Conservation (phyloP, 2,888 invertebrate genomes). For the Hemithea aestivaria region DNA sequence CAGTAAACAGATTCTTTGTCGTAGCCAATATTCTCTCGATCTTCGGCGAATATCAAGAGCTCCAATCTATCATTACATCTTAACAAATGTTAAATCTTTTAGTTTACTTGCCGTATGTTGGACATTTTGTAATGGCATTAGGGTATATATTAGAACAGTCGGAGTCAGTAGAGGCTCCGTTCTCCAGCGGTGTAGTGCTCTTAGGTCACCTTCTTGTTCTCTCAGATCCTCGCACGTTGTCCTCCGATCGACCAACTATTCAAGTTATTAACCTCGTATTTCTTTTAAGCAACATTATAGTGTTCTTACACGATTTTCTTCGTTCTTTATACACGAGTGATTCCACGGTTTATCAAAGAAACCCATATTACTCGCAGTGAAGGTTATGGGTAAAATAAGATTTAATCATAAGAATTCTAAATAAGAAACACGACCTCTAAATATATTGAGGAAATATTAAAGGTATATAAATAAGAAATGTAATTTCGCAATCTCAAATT, state of each 20-base stretch:
- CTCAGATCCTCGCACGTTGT: conserved; percentile 44
- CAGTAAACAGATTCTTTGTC: conserved; percentile 35
- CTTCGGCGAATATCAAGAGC: conserved; percentile 41
- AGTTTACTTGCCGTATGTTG: conserved; percentile 50
- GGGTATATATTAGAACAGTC: conserved; percentile 63
- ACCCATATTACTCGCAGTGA: conserved; percentile 12
- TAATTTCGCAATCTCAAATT: no score
- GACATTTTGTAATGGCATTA: conserved; percentile 56
- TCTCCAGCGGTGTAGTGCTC: conserved; percentile 58
- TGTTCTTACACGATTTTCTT: conserved; percentile 55
- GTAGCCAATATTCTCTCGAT: conserved; percentile 39
- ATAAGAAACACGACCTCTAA: neutral
- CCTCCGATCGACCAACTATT: conserved; percentile 38
- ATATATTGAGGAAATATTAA: no score
- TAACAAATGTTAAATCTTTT: conserved; percentile 43
- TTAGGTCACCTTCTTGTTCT: conserved; percentile 57
- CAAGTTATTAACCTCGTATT: conserved; percentile 51
- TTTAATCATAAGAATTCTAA: conserved; percentile 1
- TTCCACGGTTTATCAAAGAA: conserved; percentile 21
- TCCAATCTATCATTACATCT: conserved; percentile 24
- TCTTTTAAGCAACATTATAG: conserved; percentile 48
- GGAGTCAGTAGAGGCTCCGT: conserved; percentile 43
- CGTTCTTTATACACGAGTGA: conserved; percentile 24
- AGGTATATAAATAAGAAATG: no score
- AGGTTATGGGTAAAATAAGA: conserved; percentile 1